phyloP scores from a whole-genome alignment of 2,888 invertebrate genomes.

The Aporophyla lueneburgensis region DNA sequence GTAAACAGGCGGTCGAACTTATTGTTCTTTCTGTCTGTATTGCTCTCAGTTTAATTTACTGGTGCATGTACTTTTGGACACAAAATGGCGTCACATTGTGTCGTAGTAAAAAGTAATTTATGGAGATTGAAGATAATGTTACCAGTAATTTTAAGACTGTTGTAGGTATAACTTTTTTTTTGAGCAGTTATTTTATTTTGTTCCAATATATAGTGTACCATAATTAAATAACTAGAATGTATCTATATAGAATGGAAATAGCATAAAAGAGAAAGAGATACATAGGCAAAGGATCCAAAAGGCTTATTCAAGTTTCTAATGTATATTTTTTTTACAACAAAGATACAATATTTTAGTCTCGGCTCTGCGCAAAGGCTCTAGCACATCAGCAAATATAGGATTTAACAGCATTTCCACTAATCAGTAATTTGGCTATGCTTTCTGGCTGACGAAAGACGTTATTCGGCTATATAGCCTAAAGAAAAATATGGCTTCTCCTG shows the following conservation, averaged over 20 bases:
- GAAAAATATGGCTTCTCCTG: conserved; percentile 21
- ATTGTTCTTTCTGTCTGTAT: conserved; percentile 30
- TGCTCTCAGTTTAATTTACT: conserved; percentile 21
- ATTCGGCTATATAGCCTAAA: background rate
- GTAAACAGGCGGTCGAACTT: conserved; percentile 28
- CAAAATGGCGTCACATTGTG: conserved; percentile 30
- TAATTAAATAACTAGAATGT: no score
- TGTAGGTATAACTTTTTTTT: background rate
- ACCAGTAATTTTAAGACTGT: background rate
- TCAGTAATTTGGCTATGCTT: background rate
- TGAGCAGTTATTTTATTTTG: no score
- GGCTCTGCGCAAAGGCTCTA: no score
- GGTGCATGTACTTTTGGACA: conserved; percentile 12
- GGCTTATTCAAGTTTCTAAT: no score
- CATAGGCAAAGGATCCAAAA: no score
- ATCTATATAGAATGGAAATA: no score
- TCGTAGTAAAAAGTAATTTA: conserved; percentile 23
- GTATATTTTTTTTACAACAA: no score
- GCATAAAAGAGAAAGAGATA: no score
- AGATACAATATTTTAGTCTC: no score
- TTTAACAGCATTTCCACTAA: background rate
- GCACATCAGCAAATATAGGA: no score
- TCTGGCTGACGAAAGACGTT: background rate
- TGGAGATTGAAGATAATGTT: conserved; percentile 26
- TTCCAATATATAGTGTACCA: no score